phyloP scores from a whole-genome alignment of 92 coral and sea anemone genomes.

The Metridium senile region DNA sequence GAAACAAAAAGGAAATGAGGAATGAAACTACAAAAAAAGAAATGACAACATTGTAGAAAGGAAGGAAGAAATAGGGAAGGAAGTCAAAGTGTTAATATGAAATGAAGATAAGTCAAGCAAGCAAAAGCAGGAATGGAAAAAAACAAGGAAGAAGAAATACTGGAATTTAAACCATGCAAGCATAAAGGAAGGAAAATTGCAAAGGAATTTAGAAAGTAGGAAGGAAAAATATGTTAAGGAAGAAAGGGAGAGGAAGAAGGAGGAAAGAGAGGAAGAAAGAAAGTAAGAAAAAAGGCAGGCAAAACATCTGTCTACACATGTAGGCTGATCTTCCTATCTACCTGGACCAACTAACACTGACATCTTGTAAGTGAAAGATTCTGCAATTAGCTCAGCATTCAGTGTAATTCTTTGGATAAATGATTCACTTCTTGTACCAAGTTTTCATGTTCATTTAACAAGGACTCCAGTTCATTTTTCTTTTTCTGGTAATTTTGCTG shows the following conservation, averaged over 20 bases:
- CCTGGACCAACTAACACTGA: not conserved
- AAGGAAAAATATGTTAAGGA: not conserved
- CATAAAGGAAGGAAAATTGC: no score
- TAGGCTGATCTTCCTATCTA: not conserved
- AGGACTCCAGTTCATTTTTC: constrained; percentile 36
- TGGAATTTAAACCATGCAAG: no score
- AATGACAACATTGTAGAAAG: no score
- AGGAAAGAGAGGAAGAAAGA: not conserved
- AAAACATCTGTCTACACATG: not conserved
- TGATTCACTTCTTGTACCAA: constrained; percentile 62
- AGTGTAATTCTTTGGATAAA: constrained; percentile 34
- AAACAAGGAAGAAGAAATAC: no score
- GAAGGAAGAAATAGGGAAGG: no score
- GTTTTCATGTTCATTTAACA: constrained; percentile 60
- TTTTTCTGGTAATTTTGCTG: constrained; percentile 40
- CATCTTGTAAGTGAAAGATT: not conserved
- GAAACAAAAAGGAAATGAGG: no score
- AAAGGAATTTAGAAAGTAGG: not conserved
- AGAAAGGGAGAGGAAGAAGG: not conserved
- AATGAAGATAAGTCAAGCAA: no score
- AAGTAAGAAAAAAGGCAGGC: no score
- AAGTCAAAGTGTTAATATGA: no score
- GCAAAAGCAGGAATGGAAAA: no score
- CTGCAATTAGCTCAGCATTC: not conserved
- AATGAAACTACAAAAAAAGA: no score